Evolutionary conservation across 2,888 invertebrate genomes (phyloP).

Genomic region (Camptogramma bilineatum): DNA sequence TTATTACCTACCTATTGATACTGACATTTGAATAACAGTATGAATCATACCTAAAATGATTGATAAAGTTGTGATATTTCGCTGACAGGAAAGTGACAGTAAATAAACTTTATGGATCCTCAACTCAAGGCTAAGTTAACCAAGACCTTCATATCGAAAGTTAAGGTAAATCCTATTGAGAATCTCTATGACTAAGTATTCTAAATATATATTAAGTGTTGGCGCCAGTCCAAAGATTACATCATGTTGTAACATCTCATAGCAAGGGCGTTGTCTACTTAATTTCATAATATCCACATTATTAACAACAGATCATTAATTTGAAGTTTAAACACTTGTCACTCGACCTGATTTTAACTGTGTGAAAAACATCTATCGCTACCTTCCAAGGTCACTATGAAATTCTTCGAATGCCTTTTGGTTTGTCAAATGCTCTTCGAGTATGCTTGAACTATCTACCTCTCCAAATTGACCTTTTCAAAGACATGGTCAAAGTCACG

Average conservation of each 20-base stretch:
- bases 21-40: too few relatives aligned
- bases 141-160: not conserved
- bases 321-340: constrained; percentile 3
- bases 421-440: not conserved
- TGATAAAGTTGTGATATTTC: not conserved
- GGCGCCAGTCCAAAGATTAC: constrained; percentile 13
- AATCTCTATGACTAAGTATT: constrained; percentile 1
- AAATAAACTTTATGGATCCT: not conserved
- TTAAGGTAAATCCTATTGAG: not conserved
- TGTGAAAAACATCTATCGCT: not conserved
- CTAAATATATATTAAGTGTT: constrained; percentile 3
- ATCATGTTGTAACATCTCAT: constrained; percentile 21
- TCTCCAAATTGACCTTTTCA: not conserved
- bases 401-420: not conserved
- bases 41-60: too few relatives aligned
- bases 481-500: not conserved
- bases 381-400: not conserved
- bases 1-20: too few relatives aligned
- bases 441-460: not conserved
- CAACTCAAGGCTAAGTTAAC: not conserved
- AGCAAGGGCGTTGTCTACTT: constrained; percentile 24
- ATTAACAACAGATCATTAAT: constrained; percentile 30
- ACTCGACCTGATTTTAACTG: constrained; percentile 20
- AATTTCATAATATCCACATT: constrained; percentile 34
- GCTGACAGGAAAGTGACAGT: not conserved